Conservation (phyloP, 1,140 invertebrate species). For the Monochamus saltuarius region DNA sequence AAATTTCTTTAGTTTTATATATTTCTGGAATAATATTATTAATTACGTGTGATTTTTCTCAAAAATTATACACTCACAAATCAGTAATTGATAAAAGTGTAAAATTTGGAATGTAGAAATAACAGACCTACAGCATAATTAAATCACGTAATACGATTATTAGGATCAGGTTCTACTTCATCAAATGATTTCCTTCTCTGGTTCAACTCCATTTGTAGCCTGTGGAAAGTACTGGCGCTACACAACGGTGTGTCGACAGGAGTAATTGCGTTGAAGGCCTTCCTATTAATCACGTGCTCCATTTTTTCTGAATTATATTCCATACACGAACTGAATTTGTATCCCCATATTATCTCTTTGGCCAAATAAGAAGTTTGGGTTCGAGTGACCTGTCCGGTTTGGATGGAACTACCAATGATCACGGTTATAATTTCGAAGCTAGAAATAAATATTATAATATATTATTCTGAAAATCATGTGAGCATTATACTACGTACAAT, state of each 20-base stretch:
- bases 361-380: slow-evolving; percentile 79
- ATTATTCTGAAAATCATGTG: too few species aligned
- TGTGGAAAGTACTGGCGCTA: slow-evolving; percentile 59
- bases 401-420: slow-evolving; percentile 76
- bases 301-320: slow-evolving; percentile 20
- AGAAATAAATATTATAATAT: too few species aligned
- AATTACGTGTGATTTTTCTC: too few species aligned
- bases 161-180: too few species aligned
- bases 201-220: slow-evolving; percentile 15
- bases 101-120: too few species aligned
- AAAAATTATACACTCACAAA: too few species aligned
- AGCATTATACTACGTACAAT: too few species aligned
- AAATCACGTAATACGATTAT: too few species aligned
- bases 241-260: slow-evolving; percentile 90
- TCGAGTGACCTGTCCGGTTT: slow-evolving; percentile 72
- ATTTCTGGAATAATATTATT: too few species aligned
- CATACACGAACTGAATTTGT: slow-evolving; percentile 62
- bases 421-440: slow-evolving; percentile 85
- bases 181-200: not conserved
- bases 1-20: too few species aligned
- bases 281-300: slow-evolving; percentile 47
- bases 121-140: too few species aligned
- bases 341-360: slow-evolving; percentile 82
- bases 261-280: slow-evolving; percentile 86
- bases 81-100: too few species aligned